phyloP scores from a whole-genome alignment of 2,888 invertebrate species.

The Choristoneura rosaceana region DNA sequence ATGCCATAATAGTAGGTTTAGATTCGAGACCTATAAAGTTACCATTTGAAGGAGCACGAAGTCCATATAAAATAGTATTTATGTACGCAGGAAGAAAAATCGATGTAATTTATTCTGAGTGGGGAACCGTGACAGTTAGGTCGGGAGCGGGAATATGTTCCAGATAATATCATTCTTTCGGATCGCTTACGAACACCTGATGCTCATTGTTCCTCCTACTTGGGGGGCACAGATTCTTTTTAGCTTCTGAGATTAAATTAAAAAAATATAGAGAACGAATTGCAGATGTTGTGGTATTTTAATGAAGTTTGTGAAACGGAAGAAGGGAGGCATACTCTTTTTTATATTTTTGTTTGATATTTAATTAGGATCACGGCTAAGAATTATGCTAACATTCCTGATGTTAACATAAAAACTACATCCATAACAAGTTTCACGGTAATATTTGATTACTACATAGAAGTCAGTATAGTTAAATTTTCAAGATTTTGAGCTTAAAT shows the following conservation, averaged over 20 bases:
- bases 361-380: too few species aligned
- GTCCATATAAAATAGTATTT: constrained; percentile 33
- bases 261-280: constrained; percentile 19
- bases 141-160: constrained; percentile 74
- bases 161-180: constrained; percentile 76
- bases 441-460: too few species aligned
- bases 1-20: constrained; percentile 12
- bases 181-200: constrained; percentile 81
- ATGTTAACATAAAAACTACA: too few species aligned
- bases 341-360: too few species aligned
- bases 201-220: constrained; percentile 66
- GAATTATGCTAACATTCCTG: too few species aligned
- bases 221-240: constrained; percentile 53
- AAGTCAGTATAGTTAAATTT: too few species aligned
- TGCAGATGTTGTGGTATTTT: constrained; percentile 22
- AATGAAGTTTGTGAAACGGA: background rate
- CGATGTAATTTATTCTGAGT: constrained; percentile 78
- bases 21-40: constrained; percentile 23
- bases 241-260: constrained; percentile 56
- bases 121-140: constrained; percentile 63
- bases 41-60: constrained; percentile 23
- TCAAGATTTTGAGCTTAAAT: too few species aligned
- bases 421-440: too few species aligned
- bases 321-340: background rate
- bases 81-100: constrained; percentile 34